Evolutionary conservation across 2,888 invertebrate species (phyloP), one percentile per base, ranked within the genome.

Genomic region (Cantharis lateralis): DNA sequence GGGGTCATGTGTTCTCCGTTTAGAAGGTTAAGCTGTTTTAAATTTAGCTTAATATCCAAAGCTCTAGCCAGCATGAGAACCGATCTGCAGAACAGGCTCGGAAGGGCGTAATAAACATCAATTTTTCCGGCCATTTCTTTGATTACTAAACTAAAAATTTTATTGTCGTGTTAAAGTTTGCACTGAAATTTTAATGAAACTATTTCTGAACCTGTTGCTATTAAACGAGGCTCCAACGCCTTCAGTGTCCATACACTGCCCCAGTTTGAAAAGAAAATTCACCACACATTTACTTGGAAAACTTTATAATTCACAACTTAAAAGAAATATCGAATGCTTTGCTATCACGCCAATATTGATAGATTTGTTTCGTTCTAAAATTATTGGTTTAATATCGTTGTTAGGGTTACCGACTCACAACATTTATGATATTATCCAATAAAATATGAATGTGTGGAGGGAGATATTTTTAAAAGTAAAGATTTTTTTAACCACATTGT

Each of bases 41-140:
- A 87, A 87, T 93, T 93, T 48, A 93, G 88, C 84, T 91, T 91
- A 24, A 94, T 86, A 79, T 93, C 93, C 18, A 94, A 88, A 15
- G 91, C 91, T 84, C 90, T 91, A 1, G 93, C 92, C 3, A 92
- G 87, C 84, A 94, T 88, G 81, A 93, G 89, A 70, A 93, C 91
- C 10, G 92, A 5, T 81, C 83, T 88, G 87, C 92, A 93, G 0
- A 93, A 93, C 20, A 93, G 90, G 72, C 93, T 93, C 71, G 90
- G 89, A 11, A 91, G 90, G 48, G 91, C 88, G 89, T 91, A 93
- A 88, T 94, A 94, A 79, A 94, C 87, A 82, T 93, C 92, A 80
- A 93, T 88, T 2, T 81, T 75, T 71, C 84, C 83, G 73, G 82
- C 82, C 81, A 80, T 81, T 68, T 16, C 18, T 16, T 73, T 63